Conservation (phyloP, 2,888 invertebrate genomes). For the Camponotus fellah region DNA sequence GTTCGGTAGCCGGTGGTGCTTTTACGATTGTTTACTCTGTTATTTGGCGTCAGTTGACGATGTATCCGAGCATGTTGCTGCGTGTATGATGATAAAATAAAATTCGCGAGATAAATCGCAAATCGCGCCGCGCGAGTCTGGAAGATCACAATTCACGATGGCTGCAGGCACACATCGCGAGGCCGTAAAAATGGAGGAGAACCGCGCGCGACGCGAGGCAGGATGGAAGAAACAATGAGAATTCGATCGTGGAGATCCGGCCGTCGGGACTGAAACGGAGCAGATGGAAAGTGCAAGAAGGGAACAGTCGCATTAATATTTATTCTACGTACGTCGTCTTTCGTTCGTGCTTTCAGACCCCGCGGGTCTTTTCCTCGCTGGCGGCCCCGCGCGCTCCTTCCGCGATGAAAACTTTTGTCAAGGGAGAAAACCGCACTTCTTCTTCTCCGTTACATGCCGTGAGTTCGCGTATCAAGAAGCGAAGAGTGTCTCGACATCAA, state of each 20-base stretch:
- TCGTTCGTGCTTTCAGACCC: constrained; percentile 19
- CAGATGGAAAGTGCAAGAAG: constrained; percentile 44
- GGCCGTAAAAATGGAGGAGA: constrained; percentile 50
- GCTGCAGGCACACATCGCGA: constrained; percentile 6
- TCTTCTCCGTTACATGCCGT: constrained; percentile 6
- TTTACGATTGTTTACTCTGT: constrained; percentile 36
- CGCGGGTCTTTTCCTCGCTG: constrained; percentile 26
- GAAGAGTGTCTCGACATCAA: background rate
- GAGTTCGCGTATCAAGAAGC: constrained; percentile 10
- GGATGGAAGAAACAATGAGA: constrained; percentile 63
- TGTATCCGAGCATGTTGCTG: background rate
- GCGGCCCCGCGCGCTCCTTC: constrained; percentile 1
- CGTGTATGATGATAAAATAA: constrained; percentile 27
- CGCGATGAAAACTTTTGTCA: constrained; percentile 58
- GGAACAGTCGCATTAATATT: constrained; percentile 69
- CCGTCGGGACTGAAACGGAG: constrained; percentile 44
- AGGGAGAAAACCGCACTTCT: constrained; percentile 26
- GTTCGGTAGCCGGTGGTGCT: constrained; percentile 20
- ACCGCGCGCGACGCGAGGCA: constrained; percentile 47
- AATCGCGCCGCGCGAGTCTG: background rate
- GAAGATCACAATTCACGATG: constrained; percentile 63
- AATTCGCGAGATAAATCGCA: constrained; percentile 29
- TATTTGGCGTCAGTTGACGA: background rate
- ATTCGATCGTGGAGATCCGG: constrained; percentile 50
- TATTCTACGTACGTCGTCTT: constrained; percentile 60